Evolutionary conservation across 2,797 vertebrate genomes (phyloP), one percentile per base, ranked within the genome.

Genomic region (Notolabrus celidotus): DNA sequence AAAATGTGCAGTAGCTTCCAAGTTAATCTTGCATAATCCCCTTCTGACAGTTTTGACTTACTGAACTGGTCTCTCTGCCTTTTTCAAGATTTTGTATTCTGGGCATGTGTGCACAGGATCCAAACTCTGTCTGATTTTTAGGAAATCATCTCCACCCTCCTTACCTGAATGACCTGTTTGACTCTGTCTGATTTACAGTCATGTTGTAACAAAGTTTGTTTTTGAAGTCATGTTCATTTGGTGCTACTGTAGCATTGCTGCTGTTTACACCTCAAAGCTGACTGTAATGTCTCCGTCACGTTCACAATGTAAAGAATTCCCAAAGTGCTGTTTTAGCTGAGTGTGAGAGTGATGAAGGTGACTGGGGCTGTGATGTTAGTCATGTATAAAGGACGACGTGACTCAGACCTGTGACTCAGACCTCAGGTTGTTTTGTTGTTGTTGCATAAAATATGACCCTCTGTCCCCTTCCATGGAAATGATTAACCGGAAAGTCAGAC

Each of bases 401-500:
- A 66, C 64, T 78, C 76, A 55, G 42, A 71, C 4, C 29, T 33
- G 23, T 74, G 49, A 83, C 52, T 84, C 70, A 79, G 22, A 53
- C 64, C 15, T 53, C 7, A 11, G 27, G 49, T 64, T 71, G 46
- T 52, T 51, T 52, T 34, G 55, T 62, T 67, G 55, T 62, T 67
- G 54, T 65, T 67, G 39, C 64, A 4, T 10, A 36, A 64, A 60
- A 49, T 54, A 46, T 71, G 31, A 77, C 75, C 71, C 62, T 69
- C 56, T 77, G 62, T 46, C 34, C 43, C 52, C 25, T 10, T 77
- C 20, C 2, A 22, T 62, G 80, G 83, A 9, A 86, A 90, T 82
- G 20, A 90, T 83, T 87, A 78, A 89, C 81, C 15, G 16, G 16
- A 39, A 67, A 58, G n/a, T 43, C 56, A 62, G 67, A 71, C 57